Evolutionary conservation across 2,888 invertebrate genomes (phyloP).

Genomic region (Bombylius major): DNA sequence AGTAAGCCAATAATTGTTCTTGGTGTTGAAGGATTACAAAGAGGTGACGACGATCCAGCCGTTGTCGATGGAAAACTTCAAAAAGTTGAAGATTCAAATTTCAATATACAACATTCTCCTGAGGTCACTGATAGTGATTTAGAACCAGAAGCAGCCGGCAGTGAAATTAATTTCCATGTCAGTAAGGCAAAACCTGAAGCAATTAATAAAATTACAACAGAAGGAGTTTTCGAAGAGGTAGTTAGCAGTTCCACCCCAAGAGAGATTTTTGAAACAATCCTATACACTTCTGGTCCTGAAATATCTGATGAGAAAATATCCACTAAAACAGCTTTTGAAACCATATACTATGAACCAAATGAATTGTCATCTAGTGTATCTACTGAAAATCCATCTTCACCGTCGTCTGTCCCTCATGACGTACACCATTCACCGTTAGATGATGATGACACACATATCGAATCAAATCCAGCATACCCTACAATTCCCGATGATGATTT

Average conservation of each 20-base stretch:
- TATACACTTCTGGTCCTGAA: constrained; percentile 2
- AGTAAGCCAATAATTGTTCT: constrained; percentile 31
- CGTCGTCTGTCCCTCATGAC: constrained; percentile 14
- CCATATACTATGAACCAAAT: constrained; percentile 2
- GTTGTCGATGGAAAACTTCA: background rate
- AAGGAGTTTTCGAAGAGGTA: background rate
- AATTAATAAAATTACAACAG: background rate
- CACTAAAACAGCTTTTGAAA: background rate
- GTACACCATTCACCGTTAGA: constrained; percentile 18
- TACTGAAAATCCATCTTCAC: constrained; percentile 8
- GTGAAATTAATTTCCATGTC: constrained; percentile 25
- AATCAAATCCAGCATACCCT: constrained; percentile 42
- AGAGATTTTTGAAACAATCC: constrained; percentile 3
- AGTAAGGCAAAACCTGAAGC: background rate
- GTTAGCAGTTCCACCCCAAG: background rate
- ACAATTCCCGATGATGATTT: constrained; percentile 42
- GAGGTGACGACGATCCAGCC: constrained; percentile 20
- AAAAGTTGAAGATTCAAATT: background rate
- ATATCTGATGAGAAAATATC: background rate
- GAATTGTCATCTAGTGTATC: background rate
- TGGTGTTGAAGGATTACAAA: constrained; percentile 37
- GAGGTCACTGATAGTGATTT: constrained; percentile 7
- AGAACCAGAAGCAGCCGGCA: constrained; percentile 29
- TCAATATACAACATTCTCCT: too few species aligned
- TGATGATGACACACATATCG: constrained; percentile 24